These are phyloP conservation scores for Ormia ochracea DNA, from an alignment of 2,888 invertebrate species.

Conservation along the genomic window DNA sequence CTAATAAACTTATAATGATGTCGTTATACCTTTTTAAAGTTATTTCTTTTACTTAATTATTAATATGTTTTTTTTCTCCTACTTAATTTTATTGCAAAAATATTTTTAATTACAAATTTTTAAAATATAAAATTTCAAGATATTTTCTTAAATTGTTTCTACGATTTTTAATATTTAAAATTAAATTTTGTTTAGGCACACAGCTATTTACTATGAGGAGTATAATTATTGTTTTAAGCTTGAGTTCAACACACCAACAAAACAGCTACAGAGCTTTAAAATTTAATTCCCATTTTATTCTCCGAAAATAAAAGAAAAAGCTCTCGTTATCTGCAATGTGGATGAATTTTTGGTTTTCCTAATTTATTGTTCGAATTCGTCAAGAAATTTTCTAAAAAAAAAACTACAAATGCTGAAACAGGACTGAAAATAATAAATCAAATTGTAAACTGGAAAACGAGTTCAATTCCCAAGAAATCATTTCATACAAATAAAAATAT, in stretches of 20 bases:
- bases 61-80: not conserved
- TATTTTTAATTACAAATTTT: slow-evolving; percentile 21
- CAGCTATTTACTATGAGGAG: slow-evolving; percentile 58
- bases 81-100: slow-evolving; percentile 27
- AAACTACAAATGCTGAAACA: slow-evolving; percentile 38
- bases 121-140: slow-evolving; percentile 29
- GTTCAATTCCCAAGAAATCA: too few relatives aligned
- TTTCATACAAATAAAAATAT: too few relatives aligned
- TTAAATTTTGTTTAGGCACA: slow-evolving; percentile 55
- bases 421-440: not conserved
- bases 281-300: not conserved
- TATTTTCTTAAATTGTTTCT: not conserved
- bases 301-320: not conserved
- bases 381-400: slow-evolving; percentile 23
- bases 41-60: not conserved
- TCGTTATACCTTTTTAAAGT: not conserved
- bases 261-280: not conserved
- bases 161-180: slow-evolving; percentile 45
- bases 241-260: slow-evolving; percentile 10
- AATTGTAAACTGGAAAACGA: too few relatives aligned
- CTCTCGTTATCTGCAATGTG: not conserved
- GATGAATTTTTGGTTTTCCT: not conserved
- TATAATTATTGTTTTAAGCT: slow-evolving; percentile 58
- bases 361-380: slow-evolving; percentile 14
- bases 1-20: too few relatives aligned